Evolutionary conservation across 1,140 invertebrate species (phyloP), one percentile per base, ranked within the genome.

Genomic region (Anastrepha obliqua): DNA sequence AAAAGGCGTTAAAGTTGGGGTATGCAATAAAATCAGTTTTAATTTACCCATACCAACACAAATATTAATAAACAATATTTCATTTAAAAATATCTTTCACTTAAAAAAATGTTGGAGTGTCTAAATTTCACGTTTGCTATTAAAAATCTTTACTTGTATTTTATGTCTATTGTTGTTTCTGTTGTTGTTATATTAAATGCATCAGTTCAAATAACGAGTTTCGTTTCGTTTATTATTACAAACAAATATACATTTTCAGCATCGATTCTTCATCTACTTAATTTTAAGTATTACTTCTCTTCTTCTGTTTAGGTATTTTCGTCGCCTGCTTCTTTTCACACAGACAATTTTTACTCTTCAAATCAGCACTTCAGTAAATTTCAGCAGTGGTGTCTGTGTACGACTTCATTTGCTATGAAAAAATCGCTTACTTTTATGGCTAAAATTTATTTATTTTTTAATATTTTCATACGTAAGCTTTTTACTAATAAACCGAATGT

Each of bases 181-280:
- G 39, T 74, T 47, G 67, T 74, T 74, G 67, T 74, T 74, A 47
- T 64, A 55, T n/a, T 86, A 65, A 88, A 88, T 88, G 87, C 87
- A 88, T 88, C 87, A 88, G 87, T 88, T 88, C 85, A 70, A 59
- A 58, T 44, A 64, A 47, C 67, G 67, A 20, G 20, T 81, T 81
- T n/a, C n/a, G 17, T 81, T 81, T 20, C 74, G 17, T 29, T 81
- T 55, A 81, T 20, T 15, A 15, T 74, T 44, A 55, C 15, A 47
- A 44, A 44, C 44, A 42, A 17, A 74, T 74, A 42, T 74, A 62
- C 9, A 39, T 44, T 74, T 74, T 74, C 67, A 74, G 67, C 67
- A 47, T 17, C 3, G 13, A 55, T 55, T 6, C 20, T 81, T 51
- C 55, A 9, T 20, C 1, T 51, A 81, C 17, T 81, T n/a, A 29